Conservation (phyloP, 2,797 vertebrate genomes). For the Myotis planiceps region DNA sequence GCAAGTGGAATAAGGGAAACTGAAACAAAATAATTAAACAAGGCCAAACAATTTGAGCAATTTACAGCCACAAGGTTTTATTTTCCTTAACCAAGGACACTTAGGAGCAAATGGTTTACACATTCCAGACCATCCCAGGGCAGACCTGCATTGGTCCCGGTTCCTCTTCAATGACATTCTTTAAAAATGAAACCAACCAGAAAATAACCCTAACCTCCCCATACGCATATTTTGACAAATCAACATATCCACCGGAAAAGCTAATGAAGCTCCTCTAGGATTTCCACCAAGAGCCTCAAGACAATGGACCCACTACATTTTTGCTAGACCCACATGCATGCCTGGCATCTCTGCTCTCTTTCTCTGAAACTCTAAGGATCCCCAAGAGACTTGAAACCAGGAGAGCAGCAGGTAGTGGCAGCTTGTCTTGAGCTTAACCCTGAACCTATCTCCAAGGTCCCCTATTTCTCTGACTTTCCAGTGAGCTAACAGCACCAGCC, state of each 20-base stretch:
- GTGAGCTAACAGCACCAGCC: not conserved
- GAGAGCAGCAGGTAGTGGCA: not conserved
- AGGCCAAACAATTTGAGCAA: not conserved
- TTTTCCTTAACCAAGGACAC: not conserved
- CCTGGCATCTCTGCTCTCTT: not conserved
- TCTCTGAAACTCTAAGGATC: not conserved
- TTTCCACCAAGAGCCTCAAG: not conserved
- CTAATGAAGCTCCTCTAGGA: not conserved
- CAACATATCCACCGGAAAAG: not conserved
- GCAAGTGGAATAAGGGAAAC: not conserved
- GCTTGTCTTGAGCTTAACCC: not conserved
- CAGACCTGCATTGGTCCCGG: not conserved
- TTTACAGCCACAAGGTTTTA: not conserved
- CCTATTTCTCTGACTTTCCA: not conserved
- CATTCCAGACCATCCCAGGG: not conserved
- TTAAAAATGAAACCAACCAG: no score
- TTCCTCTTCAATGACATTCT: no score
- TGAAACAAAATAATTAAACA: not conserved
- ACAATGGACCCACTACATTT: not conserved
- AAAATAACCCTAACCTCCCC: not conserved
- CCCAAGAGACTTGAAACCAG: not conserved
- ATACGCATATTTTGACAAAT: not conserved
- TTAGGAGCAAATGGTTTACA: not conserved
- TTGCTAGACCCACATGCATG: not conserved
- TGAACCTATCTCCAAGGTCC: not conserved